Conservation (phyloP, 2,888 invertebrate genomes). For the Drosophila demipolita region DNA sequence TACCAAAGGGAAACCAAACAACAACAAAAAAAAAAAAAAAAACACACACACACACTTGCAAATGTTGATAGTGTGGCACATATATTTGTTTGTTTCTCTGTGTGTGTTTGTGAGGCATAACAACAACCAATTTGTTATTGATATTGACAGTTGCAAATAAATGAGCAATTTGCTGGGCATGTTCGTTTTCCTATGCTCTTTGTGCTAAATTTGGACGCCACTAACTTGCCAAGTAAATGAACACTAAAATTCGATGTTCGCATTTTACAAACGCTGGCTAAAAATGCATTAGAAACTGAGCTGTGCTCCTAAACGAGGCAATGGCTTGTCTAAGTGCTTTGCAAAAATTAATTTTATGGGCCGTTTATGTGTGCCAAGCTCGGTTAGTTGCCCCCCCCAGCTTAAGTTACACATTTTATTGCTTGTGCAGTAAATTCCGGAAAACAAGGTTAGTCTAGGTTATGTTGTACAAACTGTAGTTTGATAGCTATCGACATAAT, state of each 20-base stretch:
- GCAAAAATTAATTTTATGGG: conserved; percentile 17
- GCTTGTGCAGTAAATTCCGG: neutral
- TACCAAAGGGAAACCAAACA: conserved; percentile 64
- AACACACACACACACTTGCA: conserved; percentile 11
- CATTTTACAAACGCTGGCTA: conserved; percentile 9
- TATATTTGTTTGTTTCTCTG: conserved; percentile 30
- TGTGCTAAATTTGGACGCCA: conserved; percentile 51
- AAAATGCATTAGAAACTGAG: conserved; percentile 49
- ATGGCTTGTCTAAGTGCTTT: conserved; percentile 14
- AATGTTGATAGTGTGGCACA: conserved; percentile 74
- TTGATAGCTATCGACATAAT: conserved; percentile 5
- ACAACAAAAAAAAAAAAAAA: conserved; percentile 20
- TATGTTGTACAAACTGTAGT: neutral
- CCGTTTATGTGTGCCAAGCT: conserved; percentile 14
- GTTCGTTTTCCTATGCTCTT: conserved; percentile 34
- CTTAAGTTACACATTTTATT: conserved; percentile 7
- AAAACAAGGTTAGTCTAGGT: neutral
- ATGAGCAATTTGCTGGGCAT: conserved; percentile 75
- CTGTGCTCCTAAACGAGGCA: conserved; percentile 9
- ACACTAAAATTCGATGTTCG: conserved; percentile 15
- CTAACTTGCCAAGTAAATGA: conserved; percentile 34
- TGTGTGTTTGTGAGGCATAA: conserved; percentile 65
- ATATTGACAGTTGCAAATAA: conserved; percentile 82
- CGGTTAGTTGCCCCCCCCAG: conserved; percentile 1
- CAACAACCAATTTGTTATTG: conserved; percentile 81